phyloP scores from a whole-genome alignment of 2,888 invertebrate genomes.

The Muscina levida region DNA sequence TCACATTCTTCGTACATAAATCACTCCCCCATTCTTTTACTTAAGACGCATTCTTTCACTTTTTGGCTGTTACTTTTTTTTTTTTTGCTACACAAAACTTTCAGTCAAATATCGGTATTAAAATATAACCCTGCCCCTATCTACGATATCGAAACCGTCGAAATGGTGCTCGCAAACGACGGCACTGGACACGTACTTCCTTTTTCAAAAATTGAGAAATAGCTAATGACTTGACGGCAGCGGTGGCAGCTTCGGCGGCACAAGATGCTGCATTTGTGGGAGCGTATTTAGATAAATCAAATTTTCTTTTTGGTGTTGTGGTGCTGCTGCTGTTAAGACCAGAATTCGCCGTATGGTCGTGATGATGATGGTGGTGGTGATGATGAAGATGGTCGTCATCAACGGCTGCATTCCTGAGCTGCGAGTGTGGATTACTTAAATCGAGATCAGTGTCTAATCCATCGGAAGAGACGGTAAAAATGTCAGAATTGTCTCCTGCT shows the following conservation, averaged over 20 bases:
- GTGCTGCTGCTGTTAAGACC: conserved; percentile 59
- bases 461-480: conserved; percentile 79
- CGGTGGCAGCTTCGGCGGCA: conserved; percentile 73
- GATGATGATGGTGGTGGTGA: conserved; percentile 44
- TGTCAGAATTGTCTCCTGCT: conserved; percentile 78
- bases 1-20: no score
- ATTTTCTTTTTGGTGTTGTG: conserved; percentile 73
- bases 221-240: conserved; percentile 75
- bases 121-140: conserved; percentile 70
- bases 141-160: conserved; percentile 78
- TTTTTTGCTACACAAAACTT: neutral
- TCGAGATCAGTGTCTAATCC: conserved; percentile 79
- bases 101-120: conserved; percentile 67
- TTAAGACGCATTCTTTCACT: conserved; percentile 24
- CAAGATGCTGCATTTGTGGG: conserved; percentile 71
- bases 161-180: conserved; percentile 76
- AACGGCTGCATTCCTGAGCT: conserved; percentile 56
- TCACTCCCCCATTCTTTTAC: no score
- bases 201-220: conserved; percentile 77
- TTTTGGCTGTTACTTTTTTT: conserved; percentile 26
- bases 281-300: conserved; percentile 75
- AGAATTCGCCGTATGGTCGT: conserved; percentile 61
- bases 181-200: conserved; percentile 77
- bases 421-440: conserved; percentile 75
- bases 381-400: conserved; percentile 68